Evolutionary conservation across 2,888 invertebrate genomes (phyloP).

Genomic region (Girardia tigrina): DNA sequence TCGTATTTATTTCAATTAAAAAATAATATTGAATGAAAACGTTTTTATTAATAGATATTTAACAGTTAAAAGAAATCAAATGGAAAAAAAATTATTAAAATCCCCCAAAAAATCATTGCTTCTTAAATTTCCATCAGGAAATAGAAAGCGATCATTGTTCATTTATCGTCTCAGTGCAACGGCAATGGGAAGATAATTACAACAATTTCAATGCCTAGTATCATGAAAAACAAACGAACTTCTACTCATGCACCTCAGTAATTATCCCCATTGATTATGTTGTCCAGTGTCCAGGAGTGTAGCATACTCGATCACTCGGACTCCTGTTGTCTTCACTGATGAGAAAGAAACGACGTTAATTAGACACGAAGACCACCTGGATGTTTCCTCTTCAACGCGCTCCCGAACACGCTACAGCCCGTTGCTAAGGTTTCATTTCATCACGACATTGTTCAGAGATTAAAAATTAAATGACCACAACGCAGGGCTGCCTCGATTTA

Average conservation of each 20-base stretch:
- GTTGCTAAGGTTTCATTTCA: slow-evolving; percentile 23
- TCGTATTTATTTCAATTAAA: too few relatives aligned
- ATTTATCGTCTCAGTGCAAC: slow-evolving; percentile 8
- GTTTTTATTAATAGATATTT: too few relatives aligned
- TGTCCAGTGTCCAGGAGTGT: slow-evolving; percentile 23
- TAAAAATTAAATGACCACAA: slow-evolving; percentile 23
- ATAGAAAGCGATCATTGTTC: slow-evolving; percentile 8
- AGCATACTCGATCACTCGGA: slow-evolving; percentile 17
- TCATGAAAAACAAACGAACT: not conserved
- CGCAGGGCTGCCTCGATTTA: slow-evolving; percentile 18
- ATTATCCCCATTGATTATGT: slow-evolving; percentile 23
- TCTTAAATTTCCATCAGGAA: not conserved
- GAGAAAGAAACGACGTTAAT: slow-evolving; percentile 18
- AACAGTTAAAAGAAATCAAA: too few relatives aligned
- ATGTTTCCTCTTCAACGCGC: slow-evolving; percentile 23
- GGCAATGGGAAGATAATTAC: slow-evolving; percentile 4
- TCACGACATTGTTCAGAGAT: slow-evolving; percentile 23
- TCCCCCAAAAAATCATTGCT: not conserved
- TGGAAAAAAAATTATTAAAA: not conserved
- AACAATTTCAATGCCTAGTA: not conserved
- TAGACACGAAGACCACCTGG: slow-evolving; percentile 23
- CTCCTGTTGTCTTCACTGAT: slow-evolving; percentile 19
- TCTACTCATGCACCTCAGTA: slow-evolving; percentile 18
- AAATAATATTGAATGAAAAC: too few relatives aligned
- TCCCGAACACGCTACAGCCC: slow-evolving; percentile 23